Evolutionary conservation across 1,140 invertebrate species (phyloP).

Genomic region (Halyomorpha halys): DNA sequence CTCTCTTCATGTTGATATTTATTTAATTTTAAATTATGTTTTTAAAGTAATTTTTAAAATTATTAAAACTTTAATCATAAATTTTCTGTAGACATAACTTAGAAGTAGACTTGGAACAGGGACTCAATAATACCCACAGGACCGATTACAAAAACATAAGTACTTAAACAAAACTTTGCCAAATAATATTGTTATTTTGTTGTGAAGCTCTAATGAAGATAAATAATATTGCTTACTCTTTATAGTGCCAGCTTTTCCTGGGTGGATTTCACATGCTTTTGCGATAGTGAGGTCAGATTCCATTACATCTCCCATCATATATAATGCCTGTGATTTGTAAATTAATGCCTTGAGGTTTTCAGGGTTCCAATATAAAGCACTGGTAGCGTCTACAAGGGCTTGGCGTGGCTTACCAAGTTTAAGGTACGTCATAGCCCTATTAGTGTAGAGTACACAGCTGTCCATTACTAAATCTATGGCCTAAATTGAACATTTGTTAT

Average conservation of each 20-base stretch:
- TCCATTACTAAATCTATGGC: neutral
- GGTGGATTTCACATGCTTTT: neutral
- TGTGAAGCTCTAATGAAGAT: neutral
- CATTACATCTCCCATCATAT: neutral
- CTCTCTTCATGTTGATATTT: too few relatives aligned
- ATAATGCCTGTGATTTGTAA: neutral
- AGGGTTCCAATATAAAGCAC: neutral
- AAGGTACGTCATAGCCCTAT: slow-evolving; percentile 3
- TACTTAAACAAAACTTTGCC: too few relatives aligned
- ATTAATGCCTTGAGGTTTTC: neutral
- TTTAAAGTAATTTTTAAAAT: too few relatives aligned
- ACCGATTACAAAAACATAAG: too few relatives aligned
- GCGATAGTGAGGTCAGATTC: neutral
- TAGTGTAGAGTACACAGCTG: slow-evolving; percentile 5
- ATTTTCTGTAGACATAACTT: too few relatives aligned
- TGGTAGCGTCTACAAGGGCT: neutral
- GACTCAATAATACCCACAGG: too few relatives aligned
- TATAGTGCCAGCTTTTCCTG: neutral
- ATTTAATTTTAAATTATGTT: too few relatives aligned
- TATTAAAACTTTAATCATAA: too few relatives aligned
- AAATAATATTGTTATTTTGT: neutral
- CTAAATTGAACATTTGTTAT: neutral
- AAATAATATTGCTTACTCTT: neutral
- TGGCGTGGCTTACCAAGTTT: neutral
- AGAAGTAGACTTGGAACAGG: too few relatives aligned